Evolutionary conservation across 1,140 invertebrate genomes (phyloP), one percentile per base, ranked within the genome.

Genomic region (Drosophila sucinea): DNA sequence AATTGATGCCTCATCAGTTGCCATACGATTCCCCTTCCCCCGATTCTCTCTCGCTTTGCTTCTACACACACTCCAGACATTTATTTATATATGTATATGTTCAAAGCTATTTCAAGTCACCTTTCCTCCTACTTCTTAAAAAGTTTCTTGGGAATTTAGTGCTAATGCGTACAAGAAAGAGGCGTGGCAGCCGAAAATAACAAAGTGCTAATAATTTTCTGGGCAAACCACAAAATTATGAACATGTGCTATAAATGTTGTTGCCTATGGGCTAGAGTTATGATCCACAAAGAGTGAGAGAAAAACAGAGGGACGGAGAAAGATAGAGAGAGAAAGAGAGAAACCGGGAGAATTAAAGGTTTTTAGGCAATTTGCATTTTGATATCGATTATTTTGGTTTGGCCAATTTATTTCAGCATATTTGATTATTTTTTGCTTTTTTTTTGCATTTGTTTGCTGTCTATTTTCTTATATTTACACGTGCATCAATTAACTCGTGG

Each of bases 161-260:
- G 73, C 83, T 87, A 82, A 87, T 86, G 76, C 77, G 76, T 79
- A 86, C 83, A 86, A 87, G 83, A 83, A 86, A 86, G 83, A 72
- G 83, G 83, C 83, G 83, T 87, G 74, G 60, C 83, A 63, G 60
- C 64, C 77, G 41, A 82, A 79, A 73, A 84, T 86, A 86, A 86
- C 74, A 86, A 86, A 86, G 83, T 86, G 83, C 83, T 87, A 86
- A 86, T 86, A 86, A 83, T 86, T 86, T 86, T 67, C 73, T 68
- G 44, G 62, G 61, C 30, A 63, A 41, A 44, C 61, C 38, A 61
- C 63, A 77, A 77, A 81, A 71, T 86, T 87, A 87, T 82, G 76
- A 62, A 77, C 68, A 66, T 54, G 51, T 32, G 63, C 66, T 58
- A 80, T 76, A 51, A 60, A 62, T 66, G 62, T 61, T 66, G 62